These are phyloP conservation scores for Cyprinodon tularosa DNA, from an alignment of 2,113 vertebrate species.

Conservation along the genomic window DNA sequence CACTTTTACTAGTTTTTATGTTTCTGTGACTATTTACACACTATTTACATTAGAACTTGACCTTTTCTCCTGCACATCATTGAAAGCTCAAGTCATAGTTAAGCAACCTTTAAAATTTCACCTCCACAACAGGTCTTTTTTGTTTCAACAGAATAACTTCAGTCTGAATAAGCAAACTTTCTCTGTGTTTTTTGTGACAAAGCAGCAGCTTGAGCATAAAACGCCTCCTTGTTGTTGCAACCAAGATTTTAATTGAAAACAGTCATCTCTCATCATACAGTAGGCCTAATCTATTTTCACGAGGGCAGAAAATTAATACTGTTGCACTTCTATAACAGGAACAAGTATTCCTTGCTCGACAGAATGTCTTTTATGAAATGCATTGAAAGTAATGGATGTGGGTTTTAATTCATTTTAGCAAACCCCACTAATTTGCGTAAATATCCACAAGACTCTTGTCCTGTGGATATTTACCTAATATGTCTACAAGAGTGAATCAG, in stretches of 20 bases:
- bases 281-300: slow-evolving; percentile 6
- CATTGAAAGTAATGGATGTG: background rate
- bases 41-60: slow-evolving; percentile 44
- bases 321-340: background rate
- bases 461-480: too few relatives aligned
- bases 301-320: background rate
- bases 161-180: background rate
- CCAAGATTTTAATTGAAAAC: slow-evolving; percentile 45
- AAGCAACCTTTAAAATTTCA: background rate
- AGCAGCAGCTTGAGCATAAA: slow-evolving; percentile 34
- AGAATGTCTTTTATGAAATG: background rate
- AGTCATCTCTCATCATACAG: slow-evolving; percentile 9
- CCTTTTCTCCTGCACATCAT: slow-evolving; percentile 48
- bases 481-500: background rate
- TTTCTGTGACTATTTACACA: slow-evolving; percentile 48
- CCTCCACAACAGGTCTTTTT: slow-evolving; percentile 4
- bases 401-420: background rate
- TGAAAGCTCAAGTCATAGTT: slow-evolving; percentile 27
- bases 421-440: background rate
- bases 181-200: slow-evolving; percentile 38
- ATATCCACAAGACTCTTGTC: background rate
- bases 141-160: slow-evolving; percentile 26
- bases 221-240: slow-evolving; percentile 11
- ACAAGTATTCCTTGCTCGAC: background rate
- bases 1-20: slow-evolving; percentile 48